Conservation (phyloP, 2,797 vertebrate species). For the Brachyrhaphis roseni region DNA sequence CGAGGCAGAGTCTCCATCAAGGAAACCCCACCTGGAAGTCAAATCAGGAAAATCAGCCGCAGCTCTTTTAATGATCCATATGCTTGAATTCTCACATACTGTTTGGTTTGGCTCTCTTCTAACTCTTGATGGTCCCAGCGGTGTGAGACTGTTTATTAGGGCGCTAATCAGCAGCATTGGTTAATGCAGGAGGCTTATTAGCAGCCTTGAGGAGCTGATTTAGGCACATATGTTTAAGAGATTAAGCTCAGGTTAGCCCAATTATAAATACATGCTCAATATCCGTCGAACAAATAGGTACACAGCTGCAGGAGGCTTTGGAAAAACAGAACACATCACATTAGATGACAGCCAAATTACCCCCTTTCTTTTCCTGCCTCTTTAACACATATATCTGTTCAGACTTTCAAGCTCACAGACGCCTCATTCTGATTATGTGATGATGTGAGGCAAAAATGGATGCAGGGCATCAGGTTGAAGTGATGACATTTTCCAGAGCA, state of each 20-base stretch:
- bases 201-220: constrained; percentile 56
- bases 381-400: constrained; percentile 62
- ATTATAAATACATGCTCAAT: constrained; percentile 70
- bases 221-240: constrained; percentile 75
- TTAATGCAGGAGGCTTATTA: constrained; percentile 73
- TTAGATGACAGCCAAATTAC: constrained; percentile 42
- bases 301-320: constrained; percentile 59
- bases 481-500: constrained; percentile 55
- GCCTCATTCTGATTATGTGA: constrained; percentile 38
- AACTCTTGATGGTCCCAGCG: constrained; percentile 67
- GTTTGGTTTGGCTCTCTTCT: constrained; percentile 67
- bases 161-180: constrained; percentile 73
- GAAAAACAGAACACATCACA: constrained; percentile 43
- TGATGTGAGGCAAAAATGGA: constrained; percentile 43
- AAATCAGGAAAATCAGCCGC: constrained; percentile 51
- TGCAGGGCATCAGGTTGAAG: constrained; percentile 27
- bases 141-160: constrained; percentile 73
- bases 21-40: constrained; percentile 73
- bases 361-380: constrained; percentile 11
- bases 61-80: constrained; percentile 64
- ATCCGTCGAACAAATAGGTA: constrained; percentile 59
- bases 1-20: constrained; percentile 52
- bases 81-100: constrained; percentile 71
- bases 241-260: constrained; percentile 66
- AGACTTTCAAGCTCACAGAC: constrained; percentile 33